These are phyloP conservation scores for Actias luna DNA, from an alignment of 2,888 invertebrate genomes.

Conservation along the genomic window DNA sequence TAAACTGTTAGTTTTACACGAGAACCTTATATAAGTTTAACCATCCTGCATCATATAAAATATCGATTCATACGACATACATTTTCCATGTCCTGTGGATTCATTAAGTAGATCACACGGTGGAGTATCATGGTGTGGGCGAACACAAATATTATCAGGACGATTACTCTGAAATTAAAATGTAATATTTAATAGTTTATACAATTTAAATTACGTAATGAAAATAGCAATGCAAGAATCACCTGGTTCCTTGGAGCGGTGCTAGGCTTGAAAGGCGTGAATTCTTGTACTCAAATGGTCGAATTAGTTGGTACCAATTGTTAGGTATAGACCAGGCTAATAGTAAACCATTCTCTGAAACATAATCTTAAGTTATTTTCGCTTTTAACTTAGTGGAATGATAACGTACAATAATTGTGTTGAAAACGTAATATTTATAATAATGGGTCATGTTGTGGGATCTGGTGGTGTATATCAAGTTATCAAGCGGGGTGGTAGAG, in stretches of 20 bases:
- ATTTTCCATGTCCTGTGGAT: constrained; percentile 17
- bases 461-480: no score
- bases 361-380: not conserved
- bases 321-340: constrained; percentile 24
- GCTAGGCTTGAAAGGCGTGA: constrained; percentile 14
- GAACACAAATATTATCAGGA: constrained; percentile 14
- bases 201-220: not conserved
- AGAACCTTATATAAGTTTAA: no score
- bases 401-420: no score
- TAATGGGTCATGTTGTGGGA: no score
- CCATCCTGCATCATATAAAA: not conserved
- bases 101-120: constrained; percentile 11
- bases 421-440: no score
- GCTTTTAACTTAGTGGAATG: no score
- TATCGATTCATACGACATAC: constrained; percentile 6
- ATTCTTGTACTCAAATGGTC: constrained; percentile 13
- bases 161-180: constrained; percentile 18
- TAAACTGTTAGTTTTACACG: no score
- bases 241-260: constrained; percentile 16
- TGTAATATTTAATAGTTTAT: not conserved
- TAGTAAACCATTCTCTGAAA: constrained; percentile 17
- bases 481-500: no score
- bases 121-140: constrained; percentile 14
- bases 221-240: not conserved
- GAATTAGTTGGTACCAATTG: constrained; percentile 18